Conservation (phyloP, 2,113 vertebrate genomes). For the Takifugu bimaculatus region DNA sequence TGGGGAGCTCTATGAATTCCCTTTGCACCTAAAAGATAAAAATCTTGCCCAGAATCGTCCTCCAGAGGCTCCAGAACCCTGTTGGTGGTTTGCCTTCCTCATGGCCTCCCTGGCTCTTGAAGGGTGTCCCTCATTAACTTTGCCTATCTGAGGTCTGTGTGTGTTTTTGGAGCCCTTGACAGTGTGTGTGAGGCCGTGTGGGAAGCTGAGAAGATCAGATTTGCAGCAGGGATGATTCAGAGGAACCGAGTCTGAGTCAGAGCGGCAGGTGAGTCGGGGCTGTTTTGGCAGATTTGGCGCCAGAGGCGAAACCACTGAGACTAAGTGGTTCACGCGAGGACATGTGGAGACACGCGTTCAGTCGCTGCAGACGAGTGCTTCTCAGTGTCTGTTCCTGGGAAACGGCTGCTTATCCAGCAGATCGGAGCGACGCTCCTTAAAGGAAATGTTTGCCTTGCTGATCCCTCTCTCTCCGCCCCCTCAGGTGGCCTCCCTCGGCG, state of each 20-base stretch:
- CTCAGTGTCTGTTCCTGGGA: slow-evolving; percentile 25
- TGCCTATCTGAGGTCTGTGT: too few species aligned
- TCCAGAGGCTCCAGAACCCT: too few species aligned
- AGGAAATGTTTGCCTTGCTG: background rate
- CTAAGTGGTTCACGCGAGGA: slow-evolving; percentile 21
- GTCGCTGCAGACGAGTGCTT: slow-evolving; percentile 35
- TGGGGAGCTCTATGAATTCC: too few species aligned
- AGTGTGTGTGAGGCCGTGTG: too few species aligned
- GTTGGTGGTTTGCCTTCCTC: too few species aligned
- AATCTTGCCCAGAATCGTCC: too few species aligned
- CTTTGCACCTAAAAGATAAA: too few species aligned
- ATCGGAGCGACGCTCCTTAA: background rate
- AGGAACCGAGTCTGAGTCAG: background rate
- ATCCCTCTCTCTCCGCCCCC: background rate
- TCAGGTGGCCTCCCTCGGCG: slow-evolving; percentile 93
- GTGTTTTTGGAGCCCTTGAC: too few species aligned
- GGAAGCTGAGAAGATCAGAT: too few species aligned
- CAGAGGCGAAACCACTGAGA: slow-evolving; percentile 8
- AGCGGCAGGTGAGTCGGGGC: background rate
- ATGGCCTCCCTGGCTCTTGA: too few species aligned
- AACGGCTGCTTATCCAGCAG: slow-evolving; percentile 38
- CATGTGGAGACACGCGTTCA: slow-evolving; percentile 3
- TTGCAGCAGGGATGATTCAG: background rate
- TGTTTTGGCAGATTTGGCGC: slow-evolving; percentile 11
- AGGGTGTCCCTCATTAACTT: too few species aligned